Evolutionary conservation across 37 sponge, comb jelly and placozoan genomes (phyloP).

Genomic region (Cladorhizidae sp.): DNA sequence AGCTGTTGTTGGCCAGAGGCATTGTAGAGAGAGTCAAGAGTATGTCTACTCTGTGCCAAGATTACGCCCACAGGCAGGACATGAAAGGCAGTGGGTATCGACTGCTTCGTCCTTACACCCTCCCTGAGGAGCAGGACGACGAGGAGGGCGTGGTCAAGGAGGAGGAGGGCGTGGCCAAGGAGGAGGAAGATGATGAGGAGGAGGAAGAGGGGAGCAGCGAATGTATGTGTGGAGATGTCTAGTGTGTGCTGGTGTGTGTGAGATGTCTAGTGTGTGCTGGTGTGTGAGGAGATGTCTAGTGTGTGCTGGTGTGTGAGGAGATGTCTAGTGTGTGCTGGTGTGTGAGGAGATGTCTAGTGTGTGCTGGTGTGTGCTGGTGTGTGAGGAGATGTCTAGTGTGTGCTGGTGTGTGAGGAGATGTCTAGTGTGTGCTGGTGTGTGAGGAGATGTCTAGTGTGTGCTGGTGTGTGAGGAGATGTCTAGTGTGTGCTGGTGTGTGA

Average conservation of each 20-base stretch:
- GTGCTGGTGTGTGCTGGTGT: no score
- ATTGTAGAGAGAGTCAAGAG: background rate
- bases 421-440: no score
- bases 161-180: conserved; percentile 38
- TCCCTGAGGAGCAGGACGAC: background rate
- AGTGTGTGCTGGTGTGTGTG: background rate
- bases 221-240: background rate
- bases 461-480: no score
- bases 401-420: no score
- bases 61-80: conserved; percentile 11
- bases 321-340: background rate
- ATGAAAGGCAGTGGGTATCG: background rate
- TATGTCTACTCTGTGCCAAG: conserved; percentile 2
- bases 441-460: no score
- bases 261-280: background rate
- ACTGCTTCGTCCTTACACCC: conserved; percentile 16
- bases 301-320: background rate
- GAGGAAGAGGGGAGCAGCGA: background rate
- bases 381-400: no score
- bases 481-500: no score
- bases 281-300: background rate
- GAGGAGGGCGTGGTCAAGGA: conserved; percentile 23
- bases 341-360: background rate
- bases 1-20: background rate
- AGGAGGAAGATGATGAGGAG: conserved; percentile 9